These are phyloP conservation scores for Blastobasis lacticolella DNA, from an alignment of 2,888 invertebrate genomes.

Conservation along the genomic window DNA sequence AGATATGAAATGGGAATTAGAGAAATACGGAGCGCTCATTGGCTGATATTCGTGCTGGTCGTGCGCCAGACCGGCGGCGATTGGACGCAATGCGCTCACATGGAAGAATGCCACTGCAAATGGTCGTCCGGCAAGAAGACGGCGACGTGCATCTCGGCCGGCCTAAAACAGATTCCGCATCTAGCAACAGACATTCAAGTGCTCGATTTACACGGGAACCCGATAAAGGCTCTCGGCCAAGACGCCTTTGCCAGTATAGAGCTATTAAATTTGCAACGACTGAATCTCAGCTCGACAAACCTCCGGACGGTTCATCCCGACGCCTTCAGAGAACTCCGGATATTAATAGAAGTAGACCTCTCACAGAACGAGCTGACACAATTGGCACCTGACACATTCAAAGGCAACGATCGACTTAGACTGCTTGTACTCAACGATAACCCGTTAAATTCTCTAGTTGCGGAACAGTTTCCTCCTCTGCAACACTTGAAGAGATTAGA, in stretches of 20 bases:
- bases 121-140: conserved; percentile 95
- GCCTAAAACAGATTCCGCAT: conserved; percentile 81
- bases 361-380: conserved; percentile 84
- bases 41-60: conserved; percentile 38
- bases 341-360: conserved; percentile 89
- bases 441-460: conserved; percentile 80
- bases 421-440: conserved; percentile 87
- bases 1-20: conserved; percentile 61
- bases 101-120: conserved; percentile 86
- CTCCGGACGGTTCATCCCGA: conserved; percentile 83
- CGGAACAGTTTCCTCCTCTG: conserved; percentile 86
- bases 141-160: conserved; percentile 86
- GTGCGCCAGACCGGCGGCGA: conserved; percentile 67
- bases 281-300: conserved; percentile 84
- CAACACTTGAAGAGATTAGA: conserved; percentile 87
- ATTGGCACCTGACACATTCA: conserved; percentile 85
- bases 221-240: conserved; percentile 79
- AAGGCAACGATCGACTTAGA: conserved; percentile 86
- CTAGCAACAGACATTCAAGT: conserved; percentile 74
- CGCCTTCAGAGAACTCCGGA: conserved; percentile 87
- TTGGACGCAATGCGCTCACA: conserved; percentile 88
- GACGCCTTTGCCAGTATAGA: conserved; percentile 87
- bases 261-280: conserved; percentile 87
- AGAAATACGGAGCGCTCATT: conserved; percentile 41
- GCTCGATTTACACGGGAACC: conserved; percentile 86